phyloP scores from a whole-genome alignment of 2,113 vertebrate species.

The Plecotus auritus region DNA sequence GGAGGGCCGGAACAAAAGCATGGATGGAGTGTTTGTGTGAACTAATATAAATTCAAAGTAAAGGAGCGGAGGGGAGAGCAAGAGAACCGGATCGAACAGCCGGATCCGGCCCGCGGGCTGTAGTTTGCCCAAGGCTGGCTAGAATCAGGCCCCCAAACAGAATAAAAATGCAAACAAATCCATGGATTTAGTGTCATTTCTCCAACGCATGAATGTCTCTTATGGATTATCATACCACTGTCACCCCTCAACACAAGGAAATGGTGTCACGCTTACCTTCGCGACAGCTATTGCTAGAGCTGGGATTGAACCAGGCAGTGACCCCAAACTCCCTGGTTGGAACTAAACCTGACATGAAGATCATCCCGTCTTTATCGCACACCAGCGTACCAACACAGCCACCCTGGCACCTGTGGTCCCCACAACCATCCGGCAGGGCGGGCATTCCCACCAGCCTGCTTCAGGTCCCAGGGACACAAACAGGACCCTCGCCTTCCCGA shows the following conservation, averaged over 20 bases:
- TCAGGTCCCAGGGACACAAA: neutral
- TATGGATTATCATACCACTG: rapidly evolving
- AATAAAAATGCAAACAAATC: rapidly evolving
- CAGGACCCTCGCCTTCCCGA: rapidly evolving
- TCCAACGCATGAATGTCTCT: rapidly evolving
- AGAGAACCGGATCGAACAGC: too few species aligned
- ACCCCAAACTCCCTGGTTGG: neutral
- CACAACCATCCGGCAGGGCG: neutral
- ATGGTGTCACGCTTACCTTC: rapidly evolving
- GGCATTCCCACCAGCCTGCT: neutral
- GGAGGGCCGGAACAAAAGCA: too few species aligned
- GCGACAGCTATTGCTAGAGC: neutral
- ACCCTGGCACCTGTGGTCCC: neutral
- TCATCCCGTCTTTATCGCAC: rapidly evolving
- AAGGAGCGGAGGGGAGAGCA: too few species aligned
- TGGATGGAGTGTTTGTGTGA: too few species aligned
- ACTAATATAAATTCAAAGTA: too few species aligned
- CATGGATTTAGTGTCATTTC: neutral
- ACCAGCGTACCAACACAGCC: rapidly evolving
- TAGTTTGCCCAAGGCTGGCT: too few species aligned
- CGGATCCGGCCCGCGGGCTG: too few species aligned
- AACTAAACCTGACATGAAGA: neutral
- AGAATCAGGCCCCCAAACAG: neutral
- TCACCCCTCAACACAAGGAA: too few species aligned
- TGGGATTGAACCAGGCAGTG: neutral